Evolutionary conservation across 2,888 invertebrate species (phyloP).

Genomic region (Hermodice carunculata): DNA sequence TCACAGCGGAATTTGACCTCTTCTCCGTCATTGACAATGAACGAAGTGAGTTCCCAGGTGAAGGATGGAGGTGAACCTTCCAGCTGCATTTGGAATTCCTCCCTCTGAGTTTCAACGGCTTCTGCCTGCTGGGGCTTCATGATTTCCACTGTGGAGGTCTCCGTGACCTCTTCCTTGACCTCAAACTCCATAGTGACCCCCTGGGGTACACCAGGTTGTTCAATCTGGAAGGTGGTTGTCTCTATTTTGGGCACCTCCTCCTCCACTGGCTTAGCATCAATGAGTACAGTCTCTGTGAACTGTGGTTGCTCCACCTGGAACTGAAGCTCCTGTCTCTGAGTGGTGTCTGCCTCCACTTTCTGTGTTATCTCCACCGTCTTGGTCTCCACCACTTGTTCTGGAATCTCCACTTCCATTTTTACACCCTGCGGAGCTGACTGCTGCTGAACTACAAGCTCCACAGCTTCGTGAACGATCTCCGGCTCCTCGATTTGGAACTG

Average conservation of each 20-base stretch:
- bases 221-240: conserved; percentile 10
- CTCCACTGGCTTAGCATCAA: too few relatives aligned
- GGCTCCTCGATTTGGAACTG: conserved; percentile 32
- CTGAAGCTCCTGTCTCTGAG: conserved; percentile 35
- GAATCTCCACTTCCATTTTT: conserved; percentile 41
- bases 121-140: conserved; percentile 23
- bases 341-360: conserved; percentile 25
- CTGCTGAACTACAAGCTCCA: conserved; percentile 26
- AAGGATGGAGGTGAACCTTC: conserved; percentile 39
- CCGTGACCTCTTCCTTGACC: conserved; percentile 8
- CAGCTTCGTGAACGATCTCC: conserved; percentile 14
- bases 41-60: conserved; percentile 36
- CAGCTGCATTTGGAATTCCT: conserved; percentile 35
- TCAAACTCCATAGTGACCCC: conserved; percentile 36
- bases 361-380: conserved; percentile 26
- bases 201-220: conserved; percentile 27
- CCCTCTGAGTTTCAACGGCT: conserved; percentile 41
- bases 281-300: too few relatives aligned
- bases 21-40: conserved; percentile 63
- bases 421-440: conserved; percentile 31
- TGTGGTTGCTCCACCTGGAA: conserved; percentile 53
- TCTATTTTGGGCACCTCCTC: too few relatives aligned
- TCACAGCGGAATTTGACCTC: conserved; percentile 59
- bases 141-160: conserved; percentile 24
- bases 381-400: conserved; percentile 23